These are phyloP conservation scores for Penaeus indicus DNA, from an alignment of 1,140 invertebrate species.

Conservation along the genomic window DNA sequence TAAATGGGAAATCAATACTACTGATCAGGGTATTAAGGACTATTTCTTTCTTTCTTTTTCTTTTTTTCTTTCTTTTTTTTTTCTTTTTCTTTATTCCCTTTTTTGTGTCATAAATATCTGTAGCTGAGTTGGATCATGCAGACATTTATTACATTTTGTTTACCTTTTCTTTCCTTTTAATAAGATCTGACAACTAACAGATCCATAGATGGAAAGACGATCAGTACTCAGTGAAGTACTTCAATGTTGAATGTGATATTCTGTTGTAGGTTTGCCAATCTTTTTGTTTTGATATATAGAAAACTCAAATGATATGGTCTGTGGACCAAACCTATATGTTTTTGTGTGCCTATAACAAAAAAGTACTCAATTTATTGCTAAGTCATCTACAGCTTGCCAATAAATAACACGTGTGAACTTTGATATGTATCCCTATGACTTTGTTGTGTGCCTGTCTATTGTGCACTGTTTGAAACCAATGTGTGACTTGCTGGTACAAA, in stretches of 20 bases:
- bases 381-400: constrained; percentile 35
- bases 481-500: constrained; percentile 49
- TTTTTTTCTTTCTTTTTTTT: not conserved
- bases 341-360: constrained; percentile 49
- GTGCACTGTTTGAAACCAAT: constrained; percentile 44
- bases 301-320: constrained; percentile 42
- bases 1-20: not conserved
- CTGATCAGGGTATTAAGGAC: constrained; percentile 23
- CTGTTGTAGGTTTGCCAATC: constrained; percentile 41
- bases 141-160: too few species aligned
- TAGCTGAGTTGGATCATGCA: too few species aligned
- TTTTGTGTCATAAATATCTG: not conserved
- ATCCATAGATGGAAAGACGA: not conserved
- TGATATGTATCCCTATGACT: constrained; percentile 19
- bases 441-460: constrained; percentile 36
- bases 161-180: not conserved
- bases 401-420: constrained; percentile 14
- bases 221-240: constrained; percentile 4
- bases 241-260: constrained; percentile 56
- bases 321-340: constrained; percentile 47
- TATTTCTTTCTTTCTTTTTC: not conserved
- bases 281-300: constrained; percentile 37
- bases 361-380: constrained; percentile 45
- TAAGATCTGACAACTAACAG: constrained; percentile 2
- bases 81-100: not conserved